phyloP scores from a whole-genome alignment of 2,888 invertebrate genomes.

The Thereva nobilitata region DNA sequence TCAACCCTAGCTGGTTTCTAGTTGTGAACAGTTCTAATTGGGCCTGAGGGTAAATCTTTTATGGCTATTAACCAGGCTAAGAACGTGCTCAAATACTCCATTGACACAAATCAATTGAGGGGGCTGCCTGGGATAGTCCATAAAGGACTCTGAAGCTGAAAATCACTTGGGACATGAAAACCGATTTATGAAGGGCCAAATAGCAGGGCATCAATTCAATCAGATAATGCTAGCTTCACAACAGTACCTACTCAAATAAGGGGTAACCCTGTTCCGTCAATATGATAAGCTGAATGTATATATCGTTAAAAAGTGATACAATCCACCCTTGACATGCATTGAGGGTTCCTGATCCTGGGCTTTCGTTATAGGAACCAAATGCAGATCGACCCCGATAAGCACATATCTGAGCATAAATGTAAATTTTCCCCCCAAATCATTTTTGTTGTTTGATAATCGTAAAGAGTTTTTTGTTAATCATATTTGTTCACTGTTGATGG shows the following conservation, averaged over 20 bases:
- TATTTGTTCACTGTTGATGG: slow-evolving; percentile 13
- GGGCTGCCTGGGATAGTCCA: slow-evolving; percentile 3
- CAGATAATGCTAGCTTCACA: slow-evolving; percentile 24
- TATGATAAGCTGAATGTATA: too few relatives aligned
- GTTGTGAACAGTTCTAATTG: slow-evolving; percentile 12
- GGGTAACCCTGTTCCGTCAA: background rate
- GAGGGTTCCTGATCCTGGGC: too few relatives aligned
- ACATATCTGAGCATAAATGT: slow-evolving; percentile 27
- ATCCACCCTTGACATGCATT: too few relatives aligned
- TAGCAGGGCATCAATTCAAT: slow-evolving; percentile 22
- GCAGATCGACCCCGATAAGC: slow-evolving; percentile 30
- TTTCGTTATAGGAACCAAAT: slow-evolving; percentile 6
- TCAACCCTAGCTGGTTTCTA: too few relatives aligned
- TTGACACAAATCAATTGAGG: slow-evolving; percentile 22
- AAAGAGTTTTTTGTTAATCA: slow-evolving; percentile 31
- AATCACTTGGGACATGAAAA: slow-evolving; percentile 17
- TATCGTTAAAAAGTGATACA: too few relatives aligned
- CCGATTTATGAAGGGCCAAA: slow-evolving; percentile 23
- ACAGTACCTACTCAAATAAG: slow-evolving; percentile 19
- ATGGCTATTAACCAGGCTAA: slow-evolving; percentile 21
- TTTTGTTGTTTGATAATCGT: slow-evolving; percentile 30
- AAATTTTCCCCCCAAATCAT: slow-evolving; percentile 26
- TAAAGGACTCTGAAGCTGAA: slow-evolving; percentile 7
- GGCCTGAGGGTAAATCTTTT: slow-evolving; percentile 19
- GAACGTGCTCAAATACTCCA: slow-evolving; percentile 19